phyloP scores from a whole-genome alignment of 2,113 vertebrate genomes.

The Penelope pileata region DNA sequence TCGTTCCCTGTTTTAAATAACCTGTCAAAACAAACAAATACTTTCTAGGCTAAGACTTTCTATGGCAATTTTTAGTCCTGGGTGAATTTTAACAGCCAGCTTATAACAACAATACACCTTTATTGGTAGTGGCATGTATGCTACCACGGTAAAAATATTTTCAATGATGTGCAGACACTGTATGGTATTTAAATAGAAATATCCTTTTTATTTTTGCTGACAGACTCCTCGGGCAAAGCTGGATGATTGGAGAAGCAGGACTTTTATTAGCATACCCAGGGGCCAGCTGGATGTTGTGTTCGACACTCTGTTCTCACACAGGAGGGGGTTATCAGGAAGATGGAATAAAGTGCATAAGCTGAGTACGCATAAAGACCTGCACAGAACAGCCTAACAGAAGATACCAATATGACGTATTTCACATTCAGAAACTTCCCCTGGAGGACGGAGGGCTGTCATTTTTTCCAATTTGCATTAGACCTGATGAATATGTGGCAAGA shows the following conservation, averaged over 20 bases:
- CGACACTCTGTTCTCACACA: not conserved
- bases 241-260: conserved; percentile 17
- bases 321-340: not conserved
- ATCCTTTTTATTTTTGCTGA: conserved; percentile 65
- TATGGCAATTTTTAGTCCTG: conserved; percentile 27
- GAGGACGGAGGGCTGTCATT: not conserved
- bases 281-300: not conserved
- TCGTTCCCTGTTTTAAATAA: conserved; percentile 53
- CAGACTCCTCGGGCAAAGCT: conserved; percentile 32
- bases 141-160: conserved; percentile 53
- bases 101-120: conserved; percentile 12
- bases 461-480: not conserved
- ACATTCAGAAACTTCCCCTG: not conserved
- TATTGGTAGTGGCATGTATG: conserved; percentile 45
- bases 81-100: conserved; percentile 23
- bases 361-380: not conserved
- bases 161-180: not conserved
- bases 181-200: conserved; percentile 67
- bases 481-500: not conserved
- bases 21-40: conserved; percentile 55
- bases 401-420: not conserved
- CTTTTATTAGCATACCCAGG: conserved; percentile 40
- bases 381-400: not conserved
- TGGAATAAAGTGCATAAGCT: not conserved
- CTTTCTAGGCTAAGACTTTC: conserved; percentile 1